These are phyloP conservation scores for Sebastes minor DNA, from an alignment of 2,797 vertebrate genomes.

Conservation along the genomic window DNA sequence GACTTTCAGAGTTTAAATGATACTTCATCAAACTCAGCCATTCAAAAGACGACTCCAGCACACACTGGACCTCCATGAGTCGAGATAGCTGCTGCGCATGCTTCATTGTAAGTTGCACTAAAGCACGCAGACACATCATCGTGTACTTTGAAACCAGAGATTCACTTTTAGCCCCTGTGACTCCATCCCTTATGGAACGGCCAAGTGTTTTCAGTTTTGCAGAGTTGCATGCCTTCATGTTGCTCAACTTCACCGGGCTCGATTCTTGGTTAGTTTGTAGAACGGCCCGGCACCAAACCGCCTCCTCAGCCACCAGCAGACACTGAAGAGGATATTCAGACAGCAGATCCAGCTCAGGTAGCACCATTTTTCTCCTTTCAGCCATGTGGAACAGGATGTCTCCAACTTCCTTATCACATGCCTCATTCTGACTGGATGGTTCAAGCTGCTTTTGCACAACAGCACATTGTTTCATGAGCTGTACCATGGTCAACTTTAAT, in stretches of 20 bases:
- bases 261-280: conserved; percentile 60
- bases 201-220: conserved; percentile 77
- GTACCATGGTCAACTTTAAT: conserved; percentile 73
- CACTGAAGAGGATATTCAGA: conserved; percentile 86
- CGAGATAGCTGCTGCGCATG: conserved; percentile 78
- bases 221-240: conserved; percentile 52
- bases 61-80: conserved; percentile 70
- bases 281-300: conserved; percentile 75
- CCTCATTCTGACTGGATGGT: conserved; percentile 10
- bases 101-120: conserved; percentile 80
- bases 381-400: not conserved
- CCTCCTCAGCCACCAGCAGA: conserved; percentile 85
- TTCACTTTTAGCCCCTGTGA: conserved; percentile 38
- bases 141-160: conserved; percentile 44
- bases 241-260: conserved; percentile 36
- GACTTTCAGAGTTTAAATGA: conserved; percentile 52
- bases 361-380: not conserved
- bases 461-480: conserved; percentile 74
- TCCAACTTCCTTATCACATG: not conserved
- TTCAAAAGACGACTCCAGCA: conserved; percentile 81
- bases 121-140: conserved; percentile 65
- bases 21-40: conserved; percentile 90
- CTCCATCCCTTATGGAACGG: conserved; percentile 52
- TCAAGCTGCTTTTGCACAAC: conserved; percentile 53
- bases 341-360: conserved; percentile 63